A percentile compares a stretch with the other conserved stretches of the same genome.
phyloP scores from a whole-genome alignment of 2,797 vertebrate species.

The Liparis tanakae region DNA sequence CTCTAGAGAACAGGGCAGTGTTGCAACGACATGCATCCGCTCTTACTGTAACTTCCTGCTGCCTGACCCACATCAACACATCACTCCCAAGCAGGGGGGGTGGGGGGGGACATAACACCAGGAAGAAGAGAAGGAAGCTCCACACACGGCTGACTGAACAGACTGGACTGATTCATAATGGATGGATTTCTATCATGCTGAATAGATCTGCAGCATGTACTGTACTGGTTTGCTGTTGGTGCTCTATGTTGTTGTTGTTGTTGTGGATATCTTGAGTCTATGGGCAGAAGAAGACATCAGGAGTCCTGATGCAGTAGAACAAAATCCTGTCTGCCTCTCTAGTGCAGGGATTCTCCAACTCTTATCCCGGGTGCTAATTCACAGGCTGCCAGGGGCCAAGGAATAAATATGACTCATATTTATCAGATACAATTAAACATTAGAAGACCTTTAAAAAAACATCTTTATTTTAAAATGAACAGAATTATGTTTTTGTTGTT shows the following conservation, averaged over 20 bases:
- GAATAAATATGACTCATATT: not conserved
- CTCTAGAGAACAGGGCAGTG: not conserved
- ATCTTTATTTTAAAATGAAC: too few relatives aligned
- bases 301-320: not conserved
- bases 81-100: not conserved
- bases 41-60: not conserved
- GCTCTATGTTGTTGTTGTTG: too few relatives aligned
- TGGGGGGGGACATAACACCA: not conserved
- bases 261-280: not conserved
- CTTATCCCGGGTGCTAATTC: not conserved
- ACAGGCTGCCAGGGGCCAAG: not conserved
- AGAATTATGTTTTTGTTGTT: too few relatives aligned
- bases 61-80: not conserved
- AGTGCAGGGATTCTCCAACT: not conserved
- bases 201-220: not conserved
- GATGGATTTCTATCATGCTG: not conserved
- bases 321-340: not conserved
- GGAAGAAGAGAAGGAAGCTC: not conserved
- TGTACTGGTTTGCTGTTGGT: not conserved
- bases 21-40: not conserved
- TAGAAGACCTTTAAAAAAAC: too few relatives aligned
- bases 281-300: not conserved
- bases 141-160: not conserved
- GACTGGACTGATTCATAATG: not conserved
- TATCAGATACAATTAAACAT: not conserved